Conservation (phyloP, 2,888 invertebrate genomes). For the Allophyes oxyacanthae region DNA sequence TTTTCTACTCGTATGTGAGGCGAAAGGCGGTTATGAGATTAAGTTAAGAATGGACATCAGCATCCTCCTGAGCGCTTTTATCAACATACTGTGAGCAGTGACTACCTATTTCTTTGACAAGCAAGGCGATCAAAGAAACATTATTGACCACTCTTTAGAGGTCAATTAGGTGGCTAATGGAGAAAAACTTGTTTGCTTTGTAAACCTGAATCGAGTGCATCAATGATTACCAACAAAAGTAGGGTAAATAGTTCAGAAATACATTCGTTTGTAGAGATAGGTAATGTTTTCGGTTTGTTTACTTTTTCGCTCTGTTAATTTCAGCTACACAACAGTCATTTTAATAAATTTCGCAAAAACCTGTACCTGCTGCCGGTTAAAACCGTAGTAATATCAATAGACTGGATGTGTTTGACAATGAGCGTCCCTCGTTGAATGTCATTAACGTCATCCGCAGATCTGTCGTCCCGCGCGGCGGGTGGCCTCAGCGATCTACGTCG, state of each 20-base stretch:
- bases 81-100: too few species aligned
- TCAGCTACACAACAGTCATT: constrained; percentile 5
- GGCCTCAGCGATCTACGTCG: constrained; percentile 36
- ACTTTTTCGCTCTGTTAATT: constrained; percentile 9
- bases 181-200: neutral
- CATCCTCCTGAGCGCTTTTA: too few species aligned
- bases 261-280: neutral
- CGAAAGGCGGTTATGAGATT: too few species aligned
- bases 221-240: neutral
- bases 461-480: constrained; percentile 52
- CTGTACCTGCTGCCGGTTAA: constrained; percentile 17
- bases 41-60: too few species aligned
- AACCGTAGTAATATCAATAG: constrained; percentile 41
- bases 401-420: constrained; percentile 58
- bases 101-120: neutral
- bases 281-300: too few species aligned
- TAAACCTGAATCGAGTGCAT: neutral
- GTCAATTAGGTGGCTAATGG: too few species aligned
- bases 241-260: neutral
- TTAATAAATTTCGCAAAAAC: constrained; percentile 28
- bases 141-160: too few species aligned
- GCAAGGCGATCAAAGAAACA: too few species aligned
- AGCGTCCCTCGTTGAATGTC: constrained; percentile 68
- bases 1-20: too few species aligned
- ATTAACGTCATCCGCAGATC: constrained; percentile 74